Percentiles rank a stretch among this genome's conserved stretches.
Evolutionary conservation across 2,888 invertebrate genomes (phyloP).

Genomic region (Agonum fuliginosum): DNA sequence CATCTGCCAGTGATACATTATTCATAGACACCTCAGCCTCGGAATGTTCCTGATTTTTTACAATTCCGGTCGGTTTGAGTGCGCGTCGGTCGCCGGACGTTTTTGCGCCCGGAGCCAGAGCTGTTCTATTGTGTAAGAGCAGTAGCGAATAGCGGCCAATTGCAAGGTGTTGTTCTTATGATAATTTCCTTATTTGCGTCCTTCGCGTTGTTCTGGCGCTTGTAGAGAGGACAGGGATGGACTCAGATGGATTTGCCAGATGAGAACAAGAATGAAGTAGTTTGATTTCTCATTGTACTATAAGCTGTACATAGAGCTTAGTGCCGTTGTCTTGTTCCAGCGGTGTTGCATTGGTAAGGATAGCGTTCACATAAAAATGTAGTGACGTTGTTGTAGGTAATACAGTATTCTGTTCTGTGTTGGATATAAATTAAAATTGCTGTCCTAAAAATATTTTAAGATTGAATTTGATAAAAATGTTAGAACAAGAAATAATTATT

Average conservation of each 20-base stretch:
- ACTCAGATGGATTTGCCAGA: background rate
- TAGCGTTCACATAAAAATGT: too few relatives aligned
- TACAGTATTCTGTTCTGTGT: too few relatives aligned
- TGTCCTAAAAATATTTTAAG: too few relatives aligned
- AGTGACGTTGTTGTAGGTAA: too few relatives aligned
- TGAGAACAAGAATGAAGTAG: background rate
- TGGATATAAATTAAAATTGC: too few relatives aligned
- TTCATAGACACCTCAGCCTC: constrained; percentile 50
- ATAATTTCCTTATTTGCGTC: constrained; percentile 52
- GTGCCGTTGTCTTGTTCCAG: too few relatives aligned
- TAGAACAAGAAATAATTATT: too few relatives aligned
- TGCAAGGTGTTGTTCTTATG: constrained; percentile 54
- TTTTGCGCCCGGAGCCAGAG: constrained; percentile 40
- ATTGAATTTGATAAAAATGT: too few relatives aligned
- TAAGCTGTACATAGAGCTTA: too few relatives aligned
- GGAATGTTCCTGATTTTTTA: constrained; percentile 47
- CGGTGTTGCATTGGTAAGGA: too few relatives aligned
- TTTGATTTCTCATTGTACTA: background rate
- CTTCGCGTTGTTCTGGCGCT: constrained; percentile 37
- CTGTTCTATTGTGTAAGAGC: constrained; percentile 56
- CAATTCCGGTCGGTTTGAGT: constrained; percentile 47
- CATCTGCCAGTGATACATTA: constrained; percentile 57
- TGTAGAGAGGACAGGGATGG: background rate
- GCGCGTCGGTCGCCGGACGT: constrained; percentile 47
- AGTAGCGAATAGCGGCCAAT: constrained; percentile 56